A percentile compares a stretch with the other conserved stretches of the same genome.
Conservation (phyloP, 2,797 vertebrate genomes). For the Ciconia nigra region DNA sequence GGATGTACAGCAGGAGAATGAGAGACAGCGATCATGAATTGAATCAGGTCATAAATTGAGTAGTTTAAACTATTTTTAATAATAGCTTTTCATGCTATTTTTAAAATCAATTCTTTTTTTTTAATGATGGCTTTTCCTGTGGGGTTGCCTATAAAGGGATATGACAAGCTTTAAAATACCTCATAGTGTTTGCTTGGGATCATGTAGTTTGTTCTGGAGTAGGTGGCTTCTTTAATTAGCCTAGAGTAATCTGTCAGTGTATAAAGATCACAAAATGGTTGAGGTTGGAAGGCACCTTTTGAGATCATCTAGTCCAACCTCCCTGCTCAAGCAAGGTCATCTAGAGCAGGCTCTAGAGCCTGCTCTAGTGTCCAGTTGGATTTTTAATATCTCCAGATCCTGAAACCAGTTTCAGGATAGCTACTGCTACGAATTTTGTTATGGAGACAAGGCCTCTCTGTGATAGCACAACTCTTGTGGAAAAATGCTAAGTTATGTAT, state of each 20-base stretch:
- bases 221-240: neutral
- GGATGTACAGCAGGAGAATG: neutral
- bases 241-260: neutral
- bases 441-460: neutral
- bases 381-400: neutral
- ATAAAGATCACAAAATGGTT: neutral
- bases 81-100: neutral
- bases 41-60: neutral
- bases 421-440: neutral
- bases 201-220: neutral
- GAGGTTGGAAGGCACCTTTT: neutral
- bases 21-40: neutral
- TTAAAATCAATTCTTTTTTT: neutral
- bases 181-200: neutral
- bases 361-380: neutral
- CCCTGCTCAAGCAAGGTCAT: neutral
- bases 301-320: neutral
- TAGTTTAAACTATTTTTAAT: neutral
- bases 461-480: neutral
- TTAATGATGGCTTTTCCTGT: neutral
- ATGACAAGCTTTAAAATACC: neutral
- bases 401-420: neutral
- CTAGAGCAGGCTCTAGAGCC: neutral
- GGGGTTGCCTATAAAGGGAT: neutral
- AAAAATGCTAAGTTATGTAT: neutral